These are phyloP conservation scores for Dicrurus megarhynchus DNA, from an alignment of 2,113 vertebrate genomes.

Conservation along the genomic window DNA sequence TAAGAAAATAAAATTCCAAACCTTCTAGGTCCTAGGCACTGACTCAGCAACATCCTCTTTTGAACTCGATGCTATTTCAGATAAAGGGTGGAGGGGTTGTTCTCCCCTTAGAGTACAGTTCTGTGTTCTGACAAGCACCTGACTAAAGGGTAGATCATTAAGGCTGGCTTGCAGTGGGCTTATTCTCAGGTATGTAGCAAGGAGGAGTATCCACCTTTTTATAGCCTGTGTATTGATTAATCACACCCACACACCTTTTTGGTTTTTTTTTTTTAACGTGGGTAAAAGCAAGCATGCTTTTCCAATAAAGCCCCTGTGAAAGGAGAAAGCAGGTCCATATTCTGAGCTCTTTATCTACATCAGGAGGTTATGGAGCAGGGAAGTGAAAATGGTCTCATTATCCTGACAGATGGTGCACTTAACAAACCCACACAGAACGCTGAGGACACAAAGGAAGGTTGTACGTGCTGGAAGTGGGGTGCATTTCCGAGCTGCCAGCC, in stretches of 20 bases:
- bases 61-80: not conserved
- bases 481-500: not conserved
- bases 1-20: not conserved
- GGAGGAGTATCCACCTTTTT: not conserved
- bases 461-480: not conserved
- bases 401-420: constrained; percentile 6
- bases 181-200: not conserved
- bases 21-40: not conserved
- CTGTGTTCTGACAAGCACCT: not conserved
- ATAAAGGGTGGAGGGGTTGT: not conserved
- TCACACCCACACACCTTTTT: not conserved
- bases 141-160: not conserved
- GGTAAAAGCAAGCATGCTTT: not conserved
- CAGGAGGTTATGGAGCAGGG: not conserved
- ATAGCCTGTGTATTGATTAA: not conserved
- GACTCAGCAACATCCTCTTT: not conserved
- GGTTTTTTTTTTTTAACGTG: not conserved
- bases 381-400: constrained; percentile 10
- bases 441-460: not conserved
- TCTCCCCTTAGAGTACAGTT: not conserved
- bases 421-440: not conserved
- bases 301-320: not conserved
- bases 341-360: not conserved
- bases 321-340: not conserved
- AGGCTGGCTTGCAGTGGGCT: not conserved